phyloP scores from a whole-genome alignment of 2,797 vertebrate genomes.

The Gymnoscopelus microlampas region DNA sequence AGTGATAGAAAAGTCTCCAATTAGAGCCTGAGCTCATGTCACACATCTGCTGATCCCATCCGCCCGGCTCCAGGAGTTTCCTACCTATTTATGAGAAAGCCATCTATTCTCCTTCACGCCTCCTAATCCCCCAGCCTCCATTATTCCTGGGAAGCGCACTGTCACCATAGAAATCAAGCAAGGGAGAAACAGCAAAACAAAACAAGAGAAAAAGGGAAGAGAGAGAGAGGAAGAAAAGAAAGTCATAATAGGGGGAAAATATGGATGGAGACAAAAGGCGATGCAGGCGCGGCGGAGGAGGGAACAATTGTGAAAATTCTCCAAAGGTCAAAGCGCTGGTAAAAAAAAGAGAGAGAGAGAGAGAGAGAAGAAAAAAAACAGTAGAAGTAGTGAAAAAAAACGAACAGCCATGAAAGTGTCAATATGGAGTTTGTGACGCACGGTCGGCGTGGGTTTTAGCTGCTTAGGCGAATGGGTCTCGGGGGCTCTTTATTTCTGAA shows the following conservation, averaged over 20 bases:
- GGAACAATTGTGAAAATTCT: conserved; percentile 78
- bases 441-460: conserved; percentile 71
- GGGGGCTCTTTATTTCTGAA: conserved; percentile 84
- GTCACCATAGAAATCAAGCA: conserved; percentile 84
- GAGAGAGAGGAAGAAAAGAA: conserved; percentile 31
- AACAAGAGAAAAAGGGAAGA: conserved; percentile 68
- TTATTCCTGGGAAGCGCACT: conserved; percentile 80
- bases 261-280: conserved; percentile 49
- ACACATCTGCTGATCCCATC: conserved; percentile 83
- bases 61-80: conserved; percentile 78
- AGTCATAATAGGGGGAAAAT: conserved; percentile 37
- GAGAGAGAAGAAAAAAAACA: conserved; percentile 38
- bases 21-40: conserved; percentile 71
- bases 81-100: conserved; percentile 85
- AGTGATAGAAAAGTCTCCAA: conserved; percentile 71
- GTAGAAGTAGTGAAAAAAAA: conserved; percentile 50
- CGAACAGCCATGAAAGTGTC: conserved; percentile 75
- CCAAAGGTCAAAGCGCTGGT: conserved; percentile 71
- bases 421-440: conserved; percentile 82
- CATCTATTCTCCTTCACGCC: conserved; percentile 80
- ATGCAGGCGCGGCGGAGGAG: conserved; percentile 40
- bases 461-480: conserved; percentile 77
- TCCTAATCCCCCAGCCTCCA: conserved; percentile 82
- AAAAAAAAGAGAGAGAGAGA: conserved; percentile 26
- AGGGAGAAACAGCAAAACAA: conserved; percentile 81